Conservation (phyloP, 2,797 vertebrate genomes). For the Coluber constrictor region DNA sequence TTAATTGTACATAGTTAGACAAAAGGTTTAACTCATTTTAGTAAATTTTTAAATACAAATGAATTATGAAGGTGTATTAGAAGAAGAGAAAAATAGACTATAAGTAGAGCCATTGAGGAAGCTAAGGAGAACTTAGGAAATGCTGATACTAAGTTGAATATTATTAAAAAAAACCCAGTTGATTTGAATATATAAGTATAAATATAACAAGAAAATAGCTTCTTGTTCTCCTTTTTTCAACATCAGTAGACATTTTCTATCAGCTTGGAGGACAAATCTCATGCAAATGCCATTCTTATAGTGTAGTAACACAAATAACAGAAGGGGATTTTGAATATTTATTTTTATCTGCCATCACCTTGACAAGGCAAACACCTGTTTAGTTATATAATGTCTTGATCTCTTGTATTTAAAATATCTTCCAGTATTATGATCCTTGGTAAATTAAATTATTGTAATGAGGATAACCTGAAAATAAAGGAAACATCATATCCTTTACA, state of each 20-base stretch:
- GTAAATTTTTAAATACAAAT: slow-evolving; percentile 32
- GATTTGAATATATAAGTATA: not conserved
- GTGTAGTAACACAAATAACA: slow-evolving; percentile 46
- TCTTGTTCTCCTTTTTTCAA: not conserved
- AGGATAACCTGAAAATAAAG: not conserved
- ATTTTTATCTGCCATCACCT: slow-evolving; percentile 17
- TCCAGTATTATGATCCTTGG: not conserved
- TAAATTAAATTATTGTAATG: not conserved
- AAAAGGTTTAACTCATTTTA: slow-evolving; percentile 33
- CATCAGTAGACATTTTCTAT: slow-evolving; percentile 21
- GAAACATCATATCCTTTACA: not conserved
- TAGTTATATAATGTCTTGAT: not conserved
- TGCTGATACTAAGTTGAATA: not conserved
- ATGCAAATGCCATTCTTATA: slow-evolving; percentile 31
- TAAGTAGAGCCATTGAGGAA: slow-evolving; percentile 35
- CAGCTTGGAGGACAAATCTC: slow-evolving; percentile 31
- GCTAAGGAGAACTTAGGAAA: not conserved
- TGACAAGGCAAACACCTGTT: slow-evolving; percentile 23
- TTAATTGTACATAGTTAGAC: slow-evolving; percentile 32
- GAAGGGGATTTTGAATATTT: not conserved
- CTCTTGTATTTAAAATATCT: not conserved
- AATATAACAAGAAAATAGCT: slow-evolving; percentile 20
- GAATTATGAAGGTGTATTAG: slow-evolving; percentile 36
- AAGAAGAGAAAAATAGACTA: slow-evolving; percentile 30
- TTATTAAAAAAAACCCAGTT: not conserved